Evolutionary conservation across 2,888 invertebrate genomes (phyloP), one percentile per base, ranked within the genome.

Genomic region (Mythimna albipuncta): DNA sequence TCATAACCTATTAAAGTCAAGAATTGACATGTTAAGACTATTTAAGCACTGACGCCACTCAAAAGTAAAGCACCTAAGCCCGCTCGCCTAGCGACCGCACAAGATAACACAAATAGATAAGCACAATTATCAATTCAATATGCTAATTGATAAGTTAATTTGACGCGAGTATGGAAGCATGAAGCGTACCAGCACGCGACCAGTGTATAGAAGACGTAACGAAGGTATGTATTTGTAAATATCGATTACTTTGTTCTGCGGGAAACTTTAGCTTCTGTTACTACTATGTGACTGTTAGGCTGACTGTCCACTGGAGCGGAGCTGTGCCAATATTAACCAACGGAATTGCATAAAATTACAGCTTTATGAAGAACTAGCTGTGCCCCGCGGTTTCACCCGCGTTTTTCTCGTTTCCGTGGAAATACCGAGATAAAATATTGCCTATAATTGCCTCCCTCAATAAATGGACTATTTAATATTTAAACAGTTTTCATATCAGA

Each of bases 111-210:
- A 75, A 61, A 82, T 74, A 82, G 84, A 84, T 85, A 88, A 77
- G 61, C 41, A 35, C 76, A 86, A 85, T 86, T 86, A 88, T 86
- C 84, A 82, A 88, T 87, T 82, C 84, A 88, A 83, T 87, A 88
- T 88, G 87, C 79, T 89, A 89, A 90, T 89, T 89, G 83, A 88
- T 88, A 86, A 75, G 77, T 84, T 87, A 88, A 89, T 90, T 87
- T 84, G 78, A 82, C 62, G 69, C 21, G 74, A 81, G 72, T 74
- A 77, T 79, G 54, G 79, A 72, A 75, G 73, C 82, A 77, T 81
- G 78, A 77, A 77, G 69, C 75, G 76, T 69, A 69, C 57, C 35
- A 57, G 61, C 76, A 84, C 82, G 84, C 79, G 75, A 84, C 63
- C 63, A 66, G 9, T 38, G 54, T 68, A 75, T 57, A 64, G 62